A percentile compares a stretch with the other conserved stretches of the same genome.
phyloP scores from a whole-genome alignment of 1,140 invertebrate species.

The Archivesica marissinica region DNA sequence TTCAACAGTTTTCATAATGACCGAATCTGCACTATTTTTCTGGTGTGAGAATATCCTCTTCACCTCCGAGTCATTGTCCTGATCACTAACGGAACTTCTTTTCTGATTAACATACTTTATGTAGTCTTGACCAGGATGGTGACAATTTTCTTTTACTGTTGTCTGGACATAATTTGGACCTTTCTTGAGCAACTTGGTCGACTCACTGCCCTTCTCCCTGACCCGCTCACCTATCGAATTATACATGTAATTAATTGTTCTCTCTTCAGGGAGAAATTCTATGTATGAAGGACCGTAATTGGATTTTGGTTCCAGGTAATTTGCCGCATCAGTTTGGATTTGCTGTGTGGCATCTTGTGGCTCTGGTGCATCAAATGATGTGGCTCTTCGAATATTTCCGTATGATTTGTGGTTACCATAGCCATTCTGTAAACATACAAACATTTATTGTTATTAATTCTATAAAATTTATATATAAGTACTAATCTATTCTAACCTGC shows the following conservation, averaged over 20 bases:
- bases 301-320: slow-evolving; percentile 53
- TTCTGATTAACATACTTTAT: slow-evolving; percentile 57
- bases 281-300: slow-evolving; percentile 27
- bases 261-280: slow-evolving; percentile 54
- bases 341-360: slow-evolving; percentile 65
- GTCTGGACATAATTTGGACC: slow-evolving; percentile 60
- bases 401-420: slow-evolving; percentile 58
- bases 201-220: slow-evolving; percentile 4
- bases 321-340: slow-evolving; percentile 36
- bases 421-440: slow-evolving; percentile 49
- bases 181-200: slow-evolving; percentile 3
- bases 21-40: slow-evolving; percentile 61
- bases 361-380: slow-evolving; percentile 73
- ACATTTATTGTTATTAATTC: not conserved
- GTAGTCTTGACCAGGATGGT: slow-evolving; percentile 32
- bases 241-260: slow-evolving; percentile 52
- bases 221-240: slow-evolving; percentile 39
- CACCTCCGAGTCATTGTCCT: slow-evolving; percentile 47
- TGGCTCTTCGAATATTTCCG: slow-evolving; percentile 65
- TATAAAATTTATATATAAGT: no score
- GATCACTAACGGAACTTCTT: slow-evolving; percentile 44
- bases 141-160: slow-evolving; percentile 57
- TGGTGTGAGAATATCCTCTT: slow-evolving; percentile 52
- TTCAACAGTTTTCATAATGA: slow-evolving; percentile 63
- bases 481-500: no score